Conservation (phyloP, 2,797 vertebrate species). For the Paratrypauchen microcephalus region DNA sequence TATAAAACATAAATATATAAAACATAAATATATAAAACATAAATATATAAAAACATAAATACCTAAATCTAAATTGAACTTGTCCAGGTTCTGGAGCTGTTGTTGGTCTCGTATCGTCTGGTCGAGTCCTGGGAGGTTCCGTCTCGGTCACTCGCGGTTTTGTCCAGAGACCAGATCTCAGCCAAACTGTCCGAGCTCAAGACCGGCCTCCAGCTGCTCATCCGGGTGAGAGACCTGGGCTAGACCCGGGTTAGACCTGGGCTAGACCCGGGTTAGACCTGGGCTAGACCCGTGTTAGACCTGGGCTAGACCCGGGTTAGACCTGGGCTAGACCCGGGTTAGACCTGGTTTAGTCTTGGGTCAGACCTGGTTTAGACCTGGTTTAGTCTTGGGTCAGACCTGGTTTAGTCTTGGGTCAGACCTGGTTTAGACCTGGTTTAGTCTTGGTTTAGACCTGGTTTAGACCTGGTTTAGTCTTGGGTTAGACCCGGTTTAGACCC, state of each 20-base stretch:
- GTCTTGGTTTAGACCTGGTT: no score
- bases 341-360: conserved; percentile 11
- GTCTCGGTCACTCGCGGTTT: conserved; percentile 48
- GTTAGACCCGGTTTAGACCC: no score
- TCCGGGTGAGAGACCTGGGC: conserved; percentile 38
- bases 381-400: background rate
- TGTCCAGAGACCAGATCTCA: conserved; percentile 54
- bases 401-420: no score
- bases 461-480: no score
- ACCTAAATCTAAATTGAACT: no score
- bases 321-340: background rate
- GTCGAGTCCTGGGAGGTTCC: conserved; percentile 65
- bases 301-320: background rate
- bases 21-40: no score
- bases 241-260: no score
- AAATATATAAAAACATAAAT: no score
- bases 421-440: no score
- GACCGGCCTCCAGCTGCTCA: conserved; percentile 55
- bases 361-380: conserved; percentile 13
- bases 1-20: background rate
- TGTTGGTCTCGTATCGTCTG: conserved; percentile 61
- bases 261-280: background rate
- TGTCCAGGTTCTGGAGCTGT: conserved; percentile 55
- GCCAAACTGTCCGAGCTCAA: conserved; percentile 62
- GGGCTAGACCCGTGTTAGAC: background rate